Base-by-base conservation (phyloP, 1,140 invertebrate genomes). In the Drosophila bocki region DNA sequence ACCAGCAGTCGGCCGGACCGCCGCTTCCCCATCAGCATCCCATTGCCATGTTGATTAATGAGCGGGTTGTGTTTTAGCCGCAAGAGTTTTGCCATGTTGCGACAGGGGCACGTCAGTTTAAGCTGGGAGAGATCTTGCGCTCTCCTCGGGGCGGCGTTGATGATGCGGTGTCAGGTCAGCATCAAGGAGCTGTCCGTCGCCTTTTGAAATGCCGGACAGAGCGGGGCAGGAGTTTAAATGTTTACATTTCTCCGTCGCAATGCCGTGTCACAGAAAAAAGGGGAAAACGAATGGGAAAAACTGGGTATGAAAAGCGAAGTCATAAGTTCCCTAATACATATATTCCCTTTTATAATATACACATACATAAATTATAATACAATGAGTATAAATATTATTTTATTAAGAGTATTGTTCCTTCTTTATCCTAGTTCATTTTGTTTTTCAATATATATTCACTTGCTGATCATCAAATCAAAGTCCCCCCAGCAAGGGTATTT, bases 31-130 rank as follows among this genome's bases (percentile, higher is more conserved):
- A 64, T 45, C 44, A 45, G 42, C 63, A 69, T 51, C 37, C 54
- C 45, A 70, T 70, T 70, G 53, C 54, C 69, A 51, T 51, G 51
- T 70, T 78, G 75, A 78, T 78, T 78, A 78, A 78, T 78, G 75
- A 78, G 58, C 75, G 54, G 64, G 75, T 68, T 77, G 75, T 78
- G 67, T 72, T 72, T 72, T 72, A 72, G 69, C 69, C 69, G 45
- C 69, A 70, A 72, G 67, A 72, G 32, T 71, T 72, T 72, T 72
- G 69, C 67, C 69, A 69, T 77, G 72, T 78, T 78, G 50, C 75
- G 72, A 78, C 75, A 78, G 54, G 74, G 63, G 63, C 75, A 78
- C 57, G 74, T 78, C 75, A 78, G 63, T 78, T 78, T 68, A 76
- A 67, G 54, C 72, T 58, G 47, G 50, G 26, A 56, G 72, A 63